Percentiles rank a stretch among this genome's conserved stretches.
phyloP scores from a whole-genome alignment of 2,888 invertebrate species.

The Phyllotreta cruciferae region DNA sequence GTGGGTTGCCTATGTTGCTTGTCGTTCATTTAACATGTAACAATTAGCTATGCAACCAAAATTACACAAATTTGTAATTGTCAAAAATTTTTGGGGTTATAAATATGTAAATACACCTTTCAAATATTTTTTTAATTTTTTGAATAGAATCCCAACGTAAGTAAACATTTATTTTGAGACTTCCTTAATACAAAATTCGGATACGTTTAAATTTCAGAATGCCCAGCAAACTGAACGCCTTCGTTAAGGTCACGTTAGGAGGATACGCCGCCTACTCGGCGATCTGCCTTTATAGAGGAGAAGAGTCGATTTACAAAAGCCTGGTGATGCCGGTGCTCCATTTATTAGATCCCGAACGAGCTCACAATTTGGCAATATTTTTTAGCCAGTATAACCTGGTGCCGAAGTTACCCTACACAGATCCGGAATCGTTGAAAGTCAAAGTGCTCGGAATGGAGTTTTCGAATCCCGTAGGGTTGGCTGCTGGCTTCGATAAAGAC shows the following conservation, averaged over 20 bases:
- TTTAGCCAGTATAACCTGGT: constrained; percentile 80
- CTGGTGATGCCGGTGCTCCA: constrained; percentile 75
- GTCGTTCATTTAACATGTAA: too few relatives aligned
- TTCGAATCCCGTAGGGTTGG: constrained; percentile 93
- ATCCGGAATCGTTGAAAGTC: constrained; percentile 71
- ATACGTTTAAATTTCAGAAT: constrained; percentile 11
- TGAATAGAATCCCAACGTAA: not conserved
- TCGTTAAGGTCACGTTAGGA: constrained; percentile 70
- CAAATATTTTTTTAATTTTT: too few relatives aligned
- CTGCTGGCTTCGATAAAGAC: constrained; percentile 98
- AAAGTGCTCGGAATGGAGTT: constrained; percentile 76
- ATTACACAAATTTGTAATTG: too few relatives aligned
- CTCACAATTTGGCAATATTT: constrained; percentile 80
- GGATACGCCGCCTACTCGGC: constrained; percentile 72
- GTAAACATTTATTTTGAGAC: not conserved
- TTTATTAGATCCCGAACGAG: constrained; percentile 78
- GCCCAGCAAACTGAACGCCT: constrained; percentile 68
- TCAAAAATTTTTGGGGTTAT: too few relatives aligned
- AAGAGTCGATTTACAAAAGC: constrained; percentile 79
- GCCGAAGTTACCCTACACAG: constrained; percentile 66
- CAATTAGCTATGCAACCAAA: too few relatives aligned
- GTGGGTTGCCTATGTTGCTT: too few relatives aligned
- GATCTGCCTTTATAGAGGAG: constrained; percentile 74
- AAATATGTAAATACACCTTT: too few relatives aligned
- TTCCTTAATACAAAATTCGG: not conserved